Evolutionary conservation across 2,113 vertebrate species (phyloP), one percentile per base, ranked within the genome.

Genomic region (Centrocercus urophasianus): DNA sequence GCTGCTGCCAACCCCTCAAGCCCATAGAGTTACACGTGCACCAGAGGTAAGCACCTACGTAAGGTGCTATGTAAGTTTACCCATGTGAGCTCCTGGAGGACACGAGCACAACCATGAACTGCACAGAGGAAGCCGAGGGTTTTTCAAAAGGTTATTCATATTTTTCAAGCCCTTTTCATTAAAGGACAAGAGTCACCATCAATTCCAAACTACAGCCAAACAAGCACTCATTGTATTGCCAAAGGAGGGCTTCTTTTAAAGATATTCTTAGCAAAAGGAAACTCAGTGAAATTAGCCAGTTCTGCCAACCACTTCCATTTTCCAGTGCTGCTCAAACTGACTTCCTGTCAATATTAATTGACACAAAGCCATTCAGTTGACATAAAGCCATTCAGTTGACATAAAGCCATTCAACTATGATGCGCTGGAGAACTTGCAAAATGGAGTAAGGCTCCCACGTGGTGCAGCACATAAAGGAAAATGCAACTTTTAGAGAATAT

Each of bases 191-290:
- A 94, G 81, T 88, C 93, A 77, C n/a, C 64, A 93, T 57, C 79
- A 83, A 69, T 86, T 95, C 69, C 93, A 83, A 89, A 63, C 74
- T 83, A 36, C 18, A 73, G 90, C 38, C 66, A 61, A 96, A 96
- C 94, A 97, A 95, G 82, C 42, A 71, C 32, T 89, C 94, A 91
- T 91, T 95, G 91, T 95, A 77, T 91, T 52, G 86, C 65, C 71
- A 87, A 88, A 95, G 94, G 96, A 96, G 78, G 93, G 69, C 69
- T 86, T 91, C 78, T 97, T 94, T 91, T 89, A 71, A 45, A 83
- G 56, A 30, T 95, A 95, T 97, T 89, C 93, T 97, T 96, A 97
- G 93, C 72, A 88, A 93, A 93, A 93, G 94, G 88, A 95, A 95
- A 95, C 71, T 90, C 88, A 93, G 88, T 88, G 79, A 95, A 95